Evolutionary conservation across 2,797 vertebrate genomes (phyloP), one percentile per base, ranked within the genome.

Genomic region (Oreortyx pictus): DNA sequence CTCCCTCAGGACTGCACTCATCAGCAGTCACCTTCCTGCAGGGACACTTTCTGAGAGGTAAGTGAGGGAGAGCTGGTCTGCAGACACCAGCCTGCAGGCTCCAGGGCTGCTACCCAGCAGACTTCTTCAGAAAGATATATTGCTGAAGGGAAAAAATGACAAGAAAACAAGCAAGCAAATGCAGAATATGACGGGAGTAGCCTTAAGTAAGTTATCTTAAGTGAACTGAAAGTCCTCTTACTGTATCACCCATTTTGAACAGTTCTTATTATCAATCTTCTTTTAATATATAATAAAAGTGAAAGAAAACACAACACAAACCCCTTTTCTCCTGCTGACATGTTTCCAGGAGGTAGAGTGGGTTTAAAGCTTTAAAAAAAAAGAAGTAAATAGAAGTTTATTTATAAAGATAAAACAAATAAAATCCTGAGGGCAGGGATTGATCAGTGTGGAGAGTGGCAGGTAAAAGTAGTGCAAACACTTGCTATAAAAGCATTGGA

Each of bases 211-310:
- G 14, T 88, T 61, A 86, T 77, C 68, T 83, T n/a, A 77, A 86
- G 66, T 56, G 73, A 76, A 64, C 82, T 61, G 39, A 66, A 91
- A 93, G 60, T 73, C 66, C 37, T 82, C 44, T 72, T 20, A 3
- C 49, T 83, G 62, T 31, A 70, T n/a, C 50, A 57, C 3, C 39
- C n/a, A 72, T 92, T 82, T 94, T 90, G 89, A 88, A 0, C 54
- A 82, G 76, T 86, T 62, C 47, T 91, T 91, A 29, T 73, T 92
- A 93, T 91, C 90, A 89, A 87, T 91, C 67, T 82, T 93, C 49
- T 85, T 92, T 86, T 88, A 92, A 92, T 91, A 83, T 47, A 70
- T 59, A 88, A 57, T 70, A 88, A 57, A 54, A 90, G 62, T 78
- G n/a, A 56, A 90, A 89, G 50, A 81, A 89, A 88, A 56, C 39